Percentiles rank a stretch among this genome's conserved stretches.
These are phyloP conservation scores for Sthenelais limicola DNA, from an alignment of 2,888 invertebrate genomes.

Conservation along the genomic window DNA sequence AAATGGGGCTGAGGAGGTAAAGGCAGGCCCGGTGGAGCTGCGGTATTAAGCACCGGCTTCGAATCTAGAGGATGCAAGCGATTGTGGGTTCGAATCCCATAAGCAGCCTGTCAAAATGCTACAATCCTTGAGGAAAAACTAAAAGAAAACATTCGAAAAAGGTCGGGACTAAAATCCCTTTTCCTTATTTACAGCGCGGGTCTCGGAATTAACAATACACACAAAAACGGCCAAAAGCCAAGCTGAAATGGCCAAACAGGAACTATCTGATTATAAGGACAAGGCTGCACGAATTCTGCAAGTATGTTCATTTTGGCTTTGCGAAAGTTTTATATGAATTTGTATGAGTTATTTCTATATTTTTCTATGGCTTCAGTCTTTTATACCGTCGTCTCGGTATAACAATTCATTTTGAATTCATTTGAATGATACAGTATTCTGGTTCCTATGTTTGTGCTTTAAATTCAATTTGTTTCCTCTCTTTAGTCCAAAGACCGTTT, in stretches of 20 bases:
- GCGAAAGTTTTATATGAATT: neutral
- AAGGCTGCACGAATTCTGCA: slow-evolving; percentile 84
- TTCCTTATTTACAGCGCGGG: slow-evolving; percentile 43
- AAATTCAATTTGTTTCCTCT: neutral
- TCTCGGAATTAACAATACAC: slow-evolving; percentile 59
- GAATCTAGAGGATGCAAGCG: no score
- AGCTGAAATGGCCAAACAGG: slow-evolving; percentile 74
- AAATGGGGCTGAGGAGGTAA: no score
- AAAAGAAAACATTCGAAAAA: no score
- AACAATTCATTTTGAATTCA: neutral
- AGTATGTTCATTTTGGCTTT: slow-evolving; percentile 72
- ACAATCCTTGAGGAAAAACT: no score
- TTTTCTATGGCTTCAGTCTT: no score
- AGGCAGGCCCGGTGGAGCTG: no score
- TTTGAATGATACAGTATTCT: neutral
- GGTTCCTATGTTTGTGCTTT: no score
- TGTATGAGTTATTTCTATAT: neutral
- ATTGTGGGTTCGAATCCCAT: no score
- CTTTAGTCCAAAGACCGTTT: slow-evolving; percentile 79
- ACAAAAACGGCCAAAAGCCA: slow-evolving; percentile 70
- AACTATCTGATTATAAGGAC: slow-evolving; percentile 84
- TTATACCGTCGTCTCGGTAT: no score
- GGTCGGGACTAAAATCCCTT: no score
- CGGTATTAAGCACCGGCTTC: no score
- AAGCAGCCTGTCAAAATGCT: no score